phyloP scores from a whole-genome alignment of 2,888 invertebrate species.

The Mesoligia furuncula region DNA sequence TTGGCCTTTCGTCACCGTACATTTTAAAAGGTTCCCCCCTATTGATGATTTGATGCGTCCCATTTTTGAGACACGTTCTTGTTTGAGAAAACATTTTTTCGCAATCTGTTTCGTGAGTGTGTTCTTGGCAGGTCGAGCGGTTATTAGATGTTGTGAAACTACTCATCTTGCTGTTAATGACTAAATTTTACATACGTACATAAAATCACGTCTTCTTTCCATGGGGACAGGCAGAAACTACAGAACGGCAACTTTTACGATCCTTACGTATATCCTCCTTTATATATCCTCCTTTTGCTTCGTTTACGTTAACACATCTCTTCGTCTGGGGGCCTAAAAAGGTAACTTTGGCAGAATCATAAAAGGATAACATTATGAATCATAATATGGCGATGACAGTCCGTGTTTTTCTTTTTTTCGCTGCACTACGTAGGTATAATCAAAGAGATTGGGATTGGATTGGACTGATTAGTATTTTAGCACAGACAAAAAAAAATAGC shows the following conservation, averaged over 20 bases:
- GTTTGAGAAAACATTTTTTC: constrained; percentile 76
- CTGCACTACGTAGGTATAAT: no score
- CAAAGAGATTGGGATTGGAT: no score
- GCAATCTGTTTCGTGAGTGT: constrained; percentile 70
- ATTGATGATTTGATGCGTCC: constrained; percentile 86
- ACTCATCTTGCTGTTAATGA: constrained; percentile 19
- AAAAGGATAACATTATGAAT: no score
- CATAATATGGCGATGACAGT: no score
- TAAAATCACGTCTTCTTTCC: neutral
- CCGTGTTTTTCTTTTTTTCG: no score
- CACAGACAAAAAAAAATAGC: no score
- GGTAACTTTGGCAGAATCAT: no score
- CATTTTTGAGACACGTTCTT: constrained; percentile 79
- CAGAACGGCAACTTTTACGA: neutral
- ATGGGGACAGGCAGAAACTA: neutral
- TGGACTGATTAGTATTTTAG: no score
- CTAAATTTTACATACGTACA: neutral
- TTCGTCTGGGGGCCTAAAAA: no score
- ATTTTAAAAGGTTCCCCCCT: constrained; percentile 73
- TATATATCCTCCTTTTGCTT: no score
- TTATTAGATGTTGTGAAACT: constrained; percentile 39
- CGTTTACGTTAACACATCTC: no score
- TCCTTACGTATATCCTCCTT: no score
- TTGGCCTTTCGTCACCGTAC: constrained; percentile 68
- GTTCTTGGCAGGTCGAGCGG: constrained; percentile 29